Base-by-base conservation (phyloP, 2,113 vertebrate genomes). In the Amblyornis subalaris region DNA sequence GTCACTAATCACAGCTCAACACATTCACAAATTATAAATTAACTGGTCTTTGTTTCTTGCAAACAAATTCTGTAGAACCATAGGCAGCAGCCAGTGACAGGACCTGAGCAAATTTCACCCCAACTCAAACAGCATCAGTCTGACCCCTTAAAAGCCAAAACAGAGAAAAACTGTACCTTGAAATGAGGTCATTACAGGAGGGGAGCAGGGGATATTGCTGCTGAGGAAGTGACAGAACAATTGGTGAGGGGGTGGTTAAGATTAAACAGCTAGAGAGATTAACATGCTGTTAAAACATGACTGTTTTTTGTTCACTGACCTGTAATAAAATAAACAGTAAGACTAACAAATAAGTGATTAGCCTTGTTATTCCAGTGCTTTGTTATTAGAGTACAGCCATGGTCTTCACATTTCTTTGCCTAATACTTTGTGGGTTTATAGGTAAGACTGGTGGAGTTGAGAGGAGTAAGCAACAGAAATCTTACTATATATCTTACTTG, bases 281-380 rank as follows among this genome's bases (percentile, higher is more conserved):
- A 96, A 60, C 70, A 72, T 92, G n/a, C n/a, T n/a, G n/a, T n/a
- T n/a, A n/a, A n/a, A n/a, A n/a, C 61, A 74, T 95, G 91, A 96
- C 74, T 87, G 73, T 36, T 92, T 85, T 90, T 83, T 95, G 86
- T 82, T 92, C 94, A 90, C 48, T 96, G 95, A 94, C 61, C 53
- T 69, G 77, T 35, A 94, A 87, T 80, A 80, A 94, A 85, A 88
- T 47, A 91, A 96, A 75, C 61, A 51, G 18, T 66, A 80, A 90
- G 53, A 78, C 87, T 17, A 87, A 87, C 80, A 92, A 95, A 93
- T 87, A 86, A 25, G 45, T 85, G 50, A 89, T 89, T 78, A 91
- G n/a, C 50, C 10, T 5, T 65, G 31, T 85, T 87, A 45, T 45
- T 94, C 42, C 33, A 58, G 33, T 53, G 62, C 47, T 89, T 91